Evolutionary conservation across 1,140 invertebrate species (phyloP).

Genomic region (Drosophila micromelanica): DNA sequence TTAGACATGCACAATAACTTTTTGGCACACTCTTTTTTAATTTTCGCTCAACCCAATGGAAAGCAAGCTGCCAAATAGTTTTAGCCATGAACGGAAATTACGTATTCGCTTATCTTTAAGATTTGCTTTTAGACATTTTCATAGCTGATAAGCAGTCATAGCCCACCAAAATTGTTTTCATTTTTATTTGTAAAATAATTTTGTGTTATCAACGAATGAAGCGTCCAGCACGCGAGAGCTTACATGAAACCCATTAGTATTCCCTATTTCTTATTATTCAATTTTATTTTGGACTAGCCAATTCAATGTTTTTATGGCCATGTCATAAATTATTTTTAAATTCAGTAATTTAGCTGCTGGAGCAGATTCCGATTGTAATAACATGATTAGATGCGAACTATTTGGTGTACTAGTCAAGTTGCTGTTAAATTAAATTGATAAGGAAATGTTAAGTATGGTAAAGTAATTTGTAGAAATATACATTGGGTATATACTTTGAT

Average conservation of each 20-base stretch:
- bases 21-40: conserved; percentile 24
- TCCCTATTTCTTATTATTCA: background rate
- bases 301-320: conserved; percentile 15
- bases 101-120: conserved; percentile 32
- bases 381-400: conserved; percentile 18
- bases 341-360: background rate
- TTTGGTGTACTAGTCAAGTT: conserved; percentile 10
- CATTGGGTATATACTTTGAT: background rate
- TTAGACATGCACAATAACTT: conserved; percentile 19
- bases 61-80: background rate
- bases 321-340: conserved; percentile 9
- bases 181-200: conserved; percentile 45
- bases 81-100: background rate
- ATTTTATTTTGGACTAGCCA: background rate
- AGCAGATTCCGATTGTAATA: background rate
- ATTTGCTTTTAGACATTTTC: conserved; percentile 13
- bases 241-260: conserved; percentile 6
- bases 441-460: conserved; percentile 8
- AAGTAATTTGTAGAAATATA: background rate
- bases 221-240: conserved; percentile 1
- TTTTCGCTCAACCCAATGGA: conserved; percentile 14
- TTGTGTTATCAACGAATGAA: conserved; percentile 36
- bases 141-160: conserved; percentile 29
- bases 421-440: conserved; percentile 18
- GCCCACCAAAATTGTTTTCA: background rate